A percentile compares a stretch with the other conserved stretches of the same genome.
Conservation (phyloP, 2,113 vertebrate species). For the Myrmophylax atrothorax region DNA sequence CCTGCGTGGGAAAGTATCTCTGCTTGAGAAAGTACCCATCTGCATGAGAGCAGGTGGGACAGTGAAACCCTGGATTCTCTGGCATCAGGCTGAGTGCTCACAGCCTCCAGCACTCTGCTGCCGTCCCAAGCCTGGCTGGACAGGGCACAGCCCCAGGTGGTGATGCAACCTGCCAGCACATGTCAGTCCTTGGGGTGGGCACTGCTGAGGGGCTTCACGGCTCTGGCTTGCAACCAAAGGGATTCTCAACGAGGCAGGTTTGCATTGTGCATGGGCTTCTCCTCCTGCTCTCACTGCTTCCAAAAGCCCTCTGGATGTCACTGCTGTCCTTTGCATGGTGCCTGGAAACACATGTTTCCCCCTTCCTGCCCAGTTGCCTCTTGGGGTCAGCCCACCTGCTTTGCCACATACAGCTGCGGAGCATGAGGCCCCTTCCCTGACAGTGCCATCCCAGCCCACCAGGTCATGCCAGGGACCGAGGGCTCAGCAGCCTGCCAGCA, state of each 20-base stretch:
- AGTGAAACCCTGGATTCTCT: rapidly evolving
- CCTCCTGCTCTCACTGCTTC: not conserved
- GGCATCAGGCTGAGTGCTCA: rapidly evolving
- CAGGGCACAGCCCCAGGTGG: rapidly evolving
- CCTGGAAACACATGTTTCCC: not conserved
- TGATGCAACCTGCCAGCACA: rapidly evolving
- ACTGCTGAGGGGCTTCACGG: not conserved
- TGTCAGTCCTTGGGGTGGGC: rapidly evolving
- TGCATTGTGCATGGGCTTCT: not conserved
- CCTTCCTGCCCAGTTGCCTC: rapidly evolving
- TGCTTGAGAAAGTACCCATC: too few relatives aligned
- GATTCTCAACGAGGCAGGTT: rapidly evolving
- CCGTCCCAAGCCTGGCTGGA: not conserved
- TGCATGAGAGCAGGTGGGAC: rapidly evolving
- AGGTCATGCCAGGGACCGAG: rapidly evolving
- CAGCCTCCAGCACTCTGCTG: rapidly evolving
- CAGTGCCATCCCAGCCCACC: rapidly evolving
- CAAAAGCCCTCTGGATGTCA: slow-evolving; percentile 2
- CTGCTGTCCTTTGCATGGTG: not conserved
- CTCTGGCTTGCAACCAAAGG: too few relatives aligned
- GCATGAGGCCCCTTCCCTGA: not conserved
- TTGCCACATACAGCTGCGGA: not conserved
- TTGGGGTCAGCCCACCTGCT: not conserved
- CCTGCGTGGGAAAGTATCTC: too few relatives aligned
- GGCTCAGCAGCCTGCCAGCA: rapidly evolving